A percentile compares a stretch with the other conserved stretches of the same genome.
Conservation (phyloP, 2,888 invertebrate species). For the Drosophila anomalata region DNA sequence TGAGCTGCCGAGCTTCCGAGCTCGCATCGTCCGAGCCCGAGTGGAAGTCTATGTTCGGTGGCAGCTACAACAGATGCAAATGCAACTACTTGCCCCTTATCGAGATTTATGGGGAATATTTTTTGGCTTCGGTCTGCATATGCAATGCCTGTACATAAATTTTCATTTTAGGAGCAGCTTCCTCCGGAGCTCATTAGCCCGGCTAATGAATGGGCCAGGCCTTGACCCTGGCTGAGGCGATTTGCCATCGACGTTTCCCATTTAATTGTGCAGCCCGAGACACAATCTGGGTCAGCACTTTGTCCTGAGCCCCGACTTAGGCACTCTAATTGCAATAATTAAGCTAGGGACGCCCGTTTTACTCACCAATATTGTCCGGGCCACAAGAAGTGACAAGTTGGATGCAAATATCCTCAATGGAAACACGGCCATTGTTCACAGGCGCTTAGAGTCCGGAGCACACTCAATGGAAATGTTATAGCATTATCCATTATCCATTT, state of each 20-base stretch:
- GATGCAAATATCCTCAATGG: constrained; percentile 45
- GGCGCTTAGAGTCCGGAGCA: background rate
- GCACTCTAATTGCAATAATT: constrained; percentile 65
- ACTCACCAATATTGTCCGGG: constrained; percentile 36
- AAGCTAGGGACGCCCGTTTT: constrained; percentile 43
- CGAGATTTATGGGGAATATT: constrained; percentile 60
- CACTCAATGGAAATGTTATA: background rate
- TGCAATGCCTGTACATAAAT: constrained; percentile 53
- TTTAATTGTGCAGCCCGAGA: constrained; percentile 41
- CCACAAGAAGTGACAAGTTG: constrained; percentile 17
- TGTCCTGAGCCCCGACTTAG: constrained; percentile 21
- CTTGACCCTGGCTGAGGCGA: constrained; percentile 29
- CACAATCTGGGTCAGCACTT: constrained; percentile 38
- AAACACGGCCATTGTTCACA: constrained; percentile 7
- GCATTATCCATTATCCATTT: constrained; percentile 20
- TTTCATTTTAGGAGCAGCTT: constrained; percentile 18
- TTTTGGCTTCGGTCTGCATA: constrained; percentile 17
- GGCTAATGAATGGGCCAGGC: constrained; percentile 28
- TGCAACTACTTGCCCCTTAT: constrained; percentile 34
- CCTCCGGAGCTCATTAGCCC: constrained; percentile 16
- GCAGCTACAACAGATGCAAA: constrained; percentile 26
- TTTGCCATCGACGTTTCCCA: constrained; percentile 46
- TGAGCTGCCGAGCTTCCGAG: constrained; percentile 10
- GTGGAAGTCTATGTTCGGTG: constrained; percentile 10
- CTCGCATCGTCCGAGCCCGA: constrained; percentile 8